phyloP scores from a whole-genome alignment of 2,888 invertebrate genomes.

The Globia sparganii region DNA sequence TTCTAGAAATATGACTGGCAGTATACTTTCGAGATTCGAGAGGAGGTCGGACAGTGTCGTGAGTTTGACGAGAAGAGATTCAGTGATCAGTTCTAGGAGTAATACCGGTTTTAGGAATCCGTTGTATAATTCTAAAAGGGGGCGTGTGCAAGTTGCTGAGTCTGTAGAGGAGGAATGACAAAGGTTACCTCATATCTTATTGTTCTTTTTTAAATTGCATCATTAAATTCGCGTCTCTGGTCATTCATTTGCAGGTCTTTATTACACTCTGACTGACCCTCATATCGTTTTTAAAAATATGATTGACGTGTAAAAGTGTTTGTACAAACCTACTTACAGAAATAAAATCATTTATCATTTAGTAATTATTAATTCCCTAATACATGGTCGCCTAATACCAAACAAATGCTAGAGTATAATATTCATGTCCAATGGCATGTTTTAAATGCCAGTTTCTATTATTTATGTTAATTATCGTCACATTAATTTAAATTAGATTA shows the following conservation, averaged over 20 bases:
- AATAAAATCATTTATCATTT: too few relatives aligned
- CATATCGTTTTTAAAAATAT: too few relatives aligned
- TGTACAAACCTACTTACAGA: too few relatives aligned
- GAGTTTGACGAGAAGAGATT: slow-evolving; percentile 83
- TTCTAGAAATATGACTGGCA: slow-evolving; percentile 64
- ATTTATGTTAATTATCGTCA: too few relatives aligned
- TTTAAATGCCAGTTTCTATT: not conserved
- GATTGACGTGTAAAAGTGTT: too few relatives aligned
- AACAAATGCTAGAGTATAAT: too few relatives aligned
- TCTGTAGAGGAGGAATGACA: slow-evolving; percentile 68
- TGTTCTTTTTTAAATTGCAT: not conserved
- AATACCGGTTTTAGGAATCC: slow-evolving; percentile 85
- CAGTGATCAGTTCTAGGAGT: slow-evolving; percentile 74
- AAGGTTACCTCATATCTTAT: not conserved
- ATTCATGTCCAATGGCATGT: not conserved
- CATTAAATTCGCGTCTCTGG: too few relatives aligned
- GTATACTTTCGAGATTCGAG: slow-evolving; percentile 78
- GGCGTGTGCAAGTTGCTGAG: slow-evolving; percentile 78
- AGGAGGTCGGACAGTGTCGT: slow-evolving; percentile 85
- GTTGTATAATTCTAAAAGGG: slow-evolving; percentile 84
- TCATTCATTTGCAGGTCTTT: too few relatives aligned
- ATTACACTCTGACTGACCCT: too few relatives aligned
- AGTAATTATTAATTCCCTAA: too few relatives aligned
- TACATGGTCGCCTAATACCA: too few relatives aligned
- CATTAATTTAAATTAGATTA: too few relatives aligned